phyloP scores from a whole-genome alignment of 2,888 invertebrate species.

The Polyploca ridens region DNA sequence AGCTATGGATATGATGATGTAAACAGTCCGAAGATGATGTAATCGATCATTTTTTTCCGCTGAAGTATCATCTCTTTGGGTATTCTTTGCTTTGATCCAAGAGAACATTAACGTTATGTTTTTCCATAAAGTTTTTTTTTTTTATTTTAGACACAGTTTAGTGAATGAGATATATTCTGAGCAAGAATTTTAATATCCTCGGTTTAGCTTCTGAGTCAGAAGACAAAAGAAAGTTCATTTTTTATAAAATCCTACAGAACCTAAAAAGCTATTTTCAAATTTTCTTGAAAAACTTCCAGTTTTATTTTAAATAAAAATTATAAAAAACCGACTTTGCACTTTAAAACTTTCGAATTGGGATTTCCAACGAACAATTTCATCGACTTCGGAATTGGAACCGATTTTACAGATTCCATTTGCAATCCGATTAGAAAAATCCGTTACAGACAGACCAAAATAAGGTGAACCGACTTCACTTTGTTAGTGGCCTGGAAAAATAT shows the following conservation, averaged over 20 bases:
- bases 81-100: background rate
- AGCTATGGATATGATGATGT: background rate
- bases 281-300: too few species aligned
- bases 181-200: too few species aligned
- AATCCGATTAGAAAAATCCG: constrained; percentile 4
- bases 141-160: too few species aligned
- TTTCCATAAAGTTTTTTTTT: background rate
- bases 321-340: too few species aligned
- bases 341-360: background rate
- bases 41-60: background rate
- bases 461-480: background rate
- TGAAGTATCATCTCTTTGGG: background rate
- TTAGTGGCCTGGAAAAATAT: background rate
- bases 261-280: too few species aligned
- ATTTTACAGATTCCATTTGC: background rate
- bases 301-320: too few species aligned
- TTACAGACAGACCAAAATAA: background rate
- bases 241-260: too few species aligned
- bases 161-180: too few species aligned
- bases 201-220: too few species aligned
- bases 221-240: too few species aligned
- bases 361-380: background rate
- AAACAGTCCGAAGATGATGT: background rate
- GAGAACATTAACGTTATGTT: background rate
- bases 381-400: background rate